Conservation (phyloP, 2,888 invertebrate genomes). For the Clanis bilineata region DNA sequence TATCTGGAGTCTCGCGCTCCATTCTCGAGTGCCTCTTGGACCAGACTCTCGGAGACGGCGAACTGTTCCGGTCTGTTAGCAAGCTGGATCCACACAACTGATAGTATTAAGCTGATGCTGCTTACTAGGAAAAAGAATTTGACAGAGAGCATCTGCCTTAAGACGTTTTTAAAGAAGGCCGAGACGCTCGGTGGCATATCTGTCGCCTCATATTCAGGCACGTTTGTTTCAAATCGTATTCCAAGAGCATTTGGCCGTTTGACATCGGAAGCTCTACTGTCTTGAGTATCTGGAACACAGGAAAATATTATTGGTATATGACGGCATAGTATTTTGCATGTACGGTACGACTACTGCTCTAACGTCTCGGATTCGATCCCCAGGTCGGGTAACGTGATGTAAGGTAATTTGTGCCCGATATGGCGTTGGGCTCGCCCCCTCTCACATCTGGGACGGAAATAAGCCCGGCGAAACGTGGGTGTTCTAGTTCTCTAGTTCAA, state of each 20-base stretch:
- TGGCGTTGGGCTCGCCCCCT: too few relatives aligned
- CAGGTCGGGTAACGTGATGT: too few relatives aligned
- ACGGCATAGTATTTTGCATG: too few relatives aligned
- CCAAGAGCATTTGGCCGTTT: slow-evolving; percentile 27
- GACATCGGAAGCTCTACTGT: neutral
- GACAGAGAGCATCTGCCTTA: slow-evolving; percentile 44
- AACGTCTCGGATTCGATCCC: too few relatives aligned
- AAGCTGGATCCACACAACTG: slow-evolving; percentile 51
- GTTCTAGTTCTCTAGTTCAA: too few relatives aligned
- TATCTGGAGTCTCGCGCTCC: slow-evolving; percentile 56
- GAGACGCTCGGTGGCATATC: slow-evolving; percentile 38
- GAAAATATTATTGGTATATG: slow-evolving; percentile 17
- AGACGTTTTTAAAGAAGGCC: slow-evolving; percentile 27
- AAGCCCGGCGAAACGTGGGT: too few relatives aligned
- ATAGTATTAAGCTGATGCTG: slow-evolving; percentile 45
- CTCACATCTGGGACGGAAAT: too few relatives aligned
- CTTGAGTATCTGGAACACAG: slow-evolving; percentile 27
- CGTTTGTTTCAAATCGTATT: slow-evolving; percentile 8
- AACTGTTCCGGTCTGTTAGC: slow-evolving; percentile 30
- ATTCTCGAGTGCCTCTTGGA: slow-evolving; percentile 58
- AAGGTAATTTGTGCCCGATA: too few relatives aligned
- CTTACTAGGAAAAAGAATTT: slow-evolving; percentile 49
- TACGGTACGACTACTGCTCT: too few relatives aligned
- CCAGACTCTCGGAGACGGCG: slow-evolving; percentile 35
- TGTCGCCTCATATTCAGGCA: slow-evolving; percentile 44